Evolutionary conservation across 2,797 vertebrate species (phyloP).

Genomic region (Furcifer pardalis): DNA sequence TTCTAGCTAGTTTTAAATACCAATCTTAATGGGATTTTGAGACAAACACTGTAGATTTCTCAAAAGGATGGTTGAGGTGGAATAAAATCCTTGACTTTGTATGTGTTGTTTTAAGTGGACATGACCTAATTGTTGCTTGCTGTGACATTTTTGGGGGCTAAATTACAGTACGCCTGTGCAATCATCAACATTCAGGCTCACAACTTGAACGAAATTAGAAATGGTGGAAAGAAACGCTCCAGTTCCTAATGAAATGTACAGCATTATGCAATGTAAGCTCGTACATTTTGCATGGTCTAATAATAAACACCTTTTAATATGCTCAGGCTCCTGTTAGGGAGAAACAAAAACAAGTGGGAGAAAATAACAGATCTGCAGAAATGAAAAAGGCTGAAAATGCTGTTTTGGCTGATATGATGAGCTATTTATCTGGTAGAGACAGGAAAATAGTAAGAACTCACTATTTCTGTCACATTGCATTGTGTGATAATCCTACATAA

Average conservation of each 20-base stretch:
- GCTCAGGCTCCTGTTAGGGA: background rate
- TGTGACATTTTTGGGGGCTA: conserved; percentile 45
- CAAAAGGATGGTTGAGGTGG: background rate
- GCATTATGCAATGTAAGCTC: background rate
- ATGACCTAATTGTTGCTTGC: conserved; percentile 24
- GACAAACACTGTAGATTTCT: background rate
- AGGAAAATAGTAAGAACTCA: background rate
- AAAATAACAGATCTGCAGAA: background rate
- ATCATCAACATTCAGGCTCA: conserved; percentile 44
- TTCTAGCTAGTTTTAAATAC: background rate
- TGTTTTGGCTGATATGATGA: background rate
- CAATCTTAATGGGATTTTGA: background rate
- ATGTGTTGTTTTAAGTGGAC: conserved; percentile 16
- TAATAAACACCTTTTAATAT: conserved; percentile 34
- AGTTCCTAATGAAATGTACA: conserved; percentile 45
- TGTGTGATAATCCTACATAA: background rate
- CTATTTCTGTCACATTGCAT: background rate
- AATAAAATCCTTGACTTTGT: background rate
- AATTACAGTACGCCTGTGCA: conserved; percentile 47
- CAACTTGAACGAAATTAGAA: conserved; percentile 49
- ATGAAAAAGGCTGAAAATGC: background rate
- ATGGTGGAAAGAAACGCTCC: conserved; percentile 32
- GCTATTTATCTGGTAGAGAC: too few relatives aligned
- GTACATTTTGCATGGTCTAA: conserved; percentile 13
- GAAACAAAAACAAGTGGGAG: background rate